phyloP scores from a whole-genome alignment of 2,113 vertebrate species.

The Leptosomus discolor region DNA sequence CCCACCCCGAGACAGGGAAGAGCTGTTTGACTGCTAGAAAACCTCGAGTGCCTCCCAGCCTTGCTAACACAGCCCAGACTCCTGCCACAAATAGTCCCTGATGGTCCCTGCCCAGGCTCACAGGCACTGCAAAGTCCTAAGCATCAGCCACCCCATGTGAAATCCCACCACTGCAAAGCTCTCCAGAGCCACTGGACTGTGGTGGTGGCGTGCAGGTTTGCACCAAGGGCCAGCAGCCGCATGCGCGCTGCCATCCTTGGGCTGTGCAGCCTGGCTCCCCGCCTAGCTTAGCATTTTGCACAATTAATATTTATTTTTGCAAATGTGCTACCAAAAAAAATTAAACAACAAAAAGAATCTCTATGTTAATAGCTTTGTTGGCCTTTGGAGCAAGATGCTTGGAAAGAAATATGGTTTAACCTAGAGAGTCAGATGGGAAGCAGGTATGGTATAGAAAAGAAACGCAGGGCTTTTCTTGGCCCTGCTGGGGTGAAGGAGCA shows the following conservation, averaged over 20 bases:
- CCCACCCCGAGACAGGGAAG: neutral
- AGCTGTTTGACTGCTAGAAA: neutral
- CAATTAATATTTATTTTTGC: neutral
- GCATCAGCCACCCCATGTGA: neutral
- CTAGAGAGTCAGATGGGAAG: neutral
- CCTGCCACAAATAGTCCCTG: neutral
- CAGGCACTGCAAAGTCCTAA: neutral
- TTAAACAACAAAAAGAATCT: neutral
- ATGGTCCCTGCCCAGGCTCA: too few species aligned
- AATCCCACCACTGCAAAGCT: neutral
- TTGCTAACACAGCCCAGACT: neutral
- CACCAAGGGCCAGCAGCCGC: neutral
- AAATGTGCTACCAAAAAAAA: neutral
- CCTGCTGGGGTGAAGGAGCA: neutral
- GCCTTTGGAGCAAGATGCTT: rapidly evolving
- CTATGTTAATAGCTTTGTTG: neutral
- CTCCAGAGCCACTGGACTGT: neutral
- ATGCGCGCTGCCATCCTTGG: neutral
- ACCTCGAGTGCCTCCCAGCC: neutral
- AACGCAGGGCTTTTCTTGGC: neutral
- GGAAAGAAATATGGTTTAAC: neutral
- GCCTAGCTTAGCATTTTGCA: neutral
- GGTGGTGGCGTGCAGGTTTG: neutral
- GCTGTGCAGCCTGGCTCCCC: neutral
- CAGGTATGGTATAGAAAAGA: neutral